phyloP scores from a whole-genome alignment of 2,113 vertebrate genomes.

The Pheucticus melanocephalus region DNA sequence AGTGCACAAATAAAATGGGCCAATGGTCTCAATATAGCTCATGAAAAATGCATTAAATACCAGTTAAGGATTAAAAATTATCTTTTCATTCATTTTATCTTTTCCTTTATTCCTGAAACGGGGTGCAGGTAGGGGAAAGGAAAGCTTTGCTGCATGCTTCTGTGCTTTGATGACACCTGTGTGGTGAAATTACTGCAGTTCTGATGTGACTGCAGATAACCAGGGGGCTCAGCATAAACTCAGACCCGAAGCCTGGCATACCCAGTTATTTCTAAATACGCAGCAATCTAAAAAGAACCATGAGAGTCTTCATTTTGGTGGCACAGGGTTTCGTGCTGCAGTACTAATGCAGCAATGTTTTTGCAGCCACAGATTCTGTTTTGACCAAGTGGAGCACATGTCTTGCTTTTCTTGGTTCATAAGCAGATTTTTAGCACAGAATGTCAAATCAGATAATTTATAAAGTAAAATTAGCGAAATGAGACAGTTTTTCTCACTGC shows the following conservation, averaged over 20 bases:
- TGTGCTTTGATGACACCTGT: background rate
- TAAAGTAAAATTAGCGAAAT: conserved; percentile 47
- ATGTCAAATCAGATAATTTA: conserved; percentile 61
- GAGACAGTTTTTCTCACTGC: conserved; percentile 26
- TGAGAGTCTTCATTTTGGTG: background rate
- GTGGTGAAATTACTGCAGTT: background rate
- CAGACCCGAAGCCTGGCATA: background rate
- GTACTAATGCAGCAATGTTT: background rate
- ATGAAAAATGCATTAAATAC: background rate
- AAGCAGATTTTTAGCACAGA: conserved; percentile 35
- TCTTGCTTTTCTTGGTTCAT: background rate
- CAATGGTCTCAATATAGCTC: background rate
- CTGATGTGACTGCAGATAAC: background rate
- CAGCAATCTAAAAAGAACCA: background rate
- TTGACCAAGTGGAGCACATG: background rate
- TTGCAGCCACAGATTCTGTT: background rate
- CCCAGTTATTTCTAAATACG: background rate
- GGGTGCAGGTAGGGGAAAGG: background rate
- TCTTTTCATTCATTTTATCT: background rate
- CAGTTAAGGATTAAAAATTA: background rate
- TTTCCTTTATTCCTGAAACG: background rate
- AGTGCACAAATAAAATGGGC: background rate
- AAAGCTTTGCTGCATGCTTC: background rate
- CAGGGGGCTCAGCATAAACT: background rate
- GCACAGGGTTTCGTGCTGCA: background rate